phyloP scores from a whole-genome alignment of 2,797 vertebrate genomes.

The Ispidina picta region DNA sequence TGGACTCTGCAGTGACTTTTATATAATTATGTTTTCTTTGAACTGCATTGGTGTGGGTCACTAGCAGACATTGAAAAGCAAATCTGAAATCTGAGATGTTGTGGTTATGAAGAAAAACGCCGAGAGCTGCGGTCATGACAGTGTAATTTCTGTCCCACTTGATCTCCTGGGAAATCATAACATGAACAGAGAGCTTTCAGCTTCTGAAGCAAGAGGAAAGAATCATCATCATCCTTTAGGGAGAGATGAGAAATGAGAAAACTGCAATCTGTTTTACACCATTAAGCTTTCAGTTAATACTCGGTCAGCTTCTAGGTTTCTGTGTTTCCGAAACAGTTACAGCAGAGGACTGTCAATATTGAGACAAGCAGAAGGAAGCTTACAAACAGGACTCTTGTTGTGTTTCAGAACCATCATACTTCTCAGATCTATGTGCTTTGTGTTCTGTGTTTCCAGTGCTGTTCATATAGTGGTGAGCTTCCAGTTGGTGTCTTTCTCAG shows the following conservation, averaged over 20 bases:
- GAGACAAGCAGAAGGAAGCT: not conserved
- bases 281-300: not conserved
- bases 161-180: conserved; percentile 32
- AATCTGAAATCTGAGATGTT: conserved; percentile 40
- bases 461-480: not conserved
- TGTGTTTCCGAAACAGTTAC: not conserved
- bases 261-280: not conserved
- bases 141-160: conserved; percentile 4
- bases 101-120: conserved; percentile 35
- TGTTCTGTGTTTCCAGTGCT: not conserved
- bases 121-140: not conserved
- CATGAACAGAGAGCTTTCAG: not conserved
- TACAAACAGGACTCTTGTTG: not conserved
- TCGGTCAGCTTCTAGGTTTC: not conserved
- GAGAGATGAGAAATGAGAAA: not conserved
- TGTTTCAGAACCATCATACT: not conserved
- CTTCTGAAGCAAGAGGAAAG: not conserved
- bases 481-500: not conserved
- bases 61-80: conserved; percentile 58
- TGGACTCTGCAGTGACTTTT: conserved; percentile 29
- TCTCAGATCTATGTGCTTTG: not conserved
- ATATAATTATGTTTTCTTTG: conserved; percentile 56
- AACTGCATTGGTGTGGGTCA: conserved; percentile 62
- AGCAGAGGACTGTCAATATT: not conserved
- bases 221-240: not conserved